Evolutionary conservation across 2,113 vertebrate genomes (phyloP), one percentile per base, ranked within the genome.

Genomic region (Pelusios castaneus): DNA sequence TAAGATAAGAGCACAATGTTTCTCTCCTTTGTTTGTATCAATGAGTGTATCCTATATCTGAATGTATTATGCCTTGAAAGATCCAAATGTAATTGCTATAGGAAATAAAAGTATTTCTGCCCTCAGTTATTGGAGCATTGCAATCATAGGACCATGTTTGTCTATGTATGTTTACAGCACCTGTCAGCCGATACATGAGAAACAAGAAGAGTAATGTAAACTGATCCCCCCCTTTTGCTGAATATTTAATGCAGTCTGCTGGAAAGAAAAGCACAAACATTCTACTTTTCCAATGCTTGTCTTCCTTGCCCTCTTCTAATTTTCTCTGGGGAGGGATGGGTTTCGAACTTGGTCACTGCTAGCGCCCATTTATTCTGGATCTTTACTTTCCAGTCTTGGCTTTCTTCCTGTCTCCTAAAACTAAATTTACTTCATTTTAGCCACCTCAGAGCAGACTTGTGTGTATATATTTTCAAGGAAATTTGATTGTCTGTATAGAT

Each of bases 391-490:
- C 96, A 97, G 97, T 97, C 97, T 98, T 97, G 85, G 96, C 96
- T 98, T 98, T 98, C 98, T 99, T 98, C 98, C 99, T 99, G 98
- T 98, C 98, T 99, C 97, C 97, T 97, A 95, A 98, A 98, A 99
- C 97, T 97, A 98, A 98, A 98, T 99, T 99, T 99, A 97, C 98
- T 98, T 98, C 98, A 98, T 99, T 99, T 98, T 98, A 98, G 98
- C 97, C 99, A 99, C 99, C 98, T 99, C 98, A 98, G 96, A 98
- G 98, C 95, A 98, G 98, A 98, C 98, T 98, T 99, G 98, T 99
- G 98, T 99, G 98, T 99, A 98, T 99, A 98, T 99, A 98, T 98
- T 99, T 99, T 98, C 98, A 98, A 93, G 97, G 97, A 98, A 99
- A 99, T 99, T 98, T 97, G 98, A 99, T 99, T 99, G 98, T 94